Conservation (phyloP, 2,797 vertebrate genomes). For the Dipus sagitta region DNA sequence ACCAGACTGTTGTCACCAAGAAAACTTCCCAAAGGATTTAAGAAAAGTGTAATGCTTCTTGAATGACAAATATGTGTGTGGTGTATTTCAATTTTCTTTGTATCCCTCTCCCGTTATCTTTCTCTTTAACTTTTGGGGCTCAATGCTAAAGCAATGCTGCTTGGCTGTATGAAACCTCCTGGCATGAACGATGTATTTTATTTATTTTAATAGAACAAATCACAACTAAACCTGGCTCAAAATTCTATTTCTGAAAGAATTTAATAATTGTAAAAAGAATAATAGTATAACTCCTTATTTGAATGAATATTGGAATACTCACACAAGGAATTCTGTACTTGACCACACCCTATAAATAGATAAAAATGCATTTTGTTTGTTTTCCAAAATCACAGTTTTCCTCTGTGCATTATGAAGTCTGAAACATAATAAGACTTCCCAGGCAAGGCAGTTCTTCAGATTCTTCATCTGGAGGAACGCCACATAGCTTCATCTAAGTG, state of each 20-base stretch:
- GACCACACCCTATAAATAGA: not conserved
- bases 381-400: slow-evolving; percentile 19
- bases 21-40: not conserved
- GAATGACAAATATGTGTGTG: not conserved
- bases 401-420: not conserved
- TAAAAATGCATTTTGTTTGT: not conserved
- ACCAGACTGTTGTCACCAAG: not conserved
- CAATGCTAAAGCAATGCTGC: not conserved
- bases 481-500: not conserved
- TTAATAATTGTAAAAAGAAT: slow-evolving; percentile 4
- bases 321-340: not conserved
- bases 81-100: not conserved
- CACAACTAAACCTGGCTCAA: not conserved
- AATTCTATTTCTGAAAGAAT: not conserved
- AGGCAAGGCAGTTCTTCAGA: not conserved
- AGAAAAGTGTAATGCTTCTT: not conserved
- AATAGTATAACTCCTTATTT: not conserved
- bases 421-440: slow-evolving; percentile 7
- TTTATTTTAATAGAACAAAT: not conserved
- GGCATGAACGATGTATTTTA: not conserved
- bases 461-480: not conserved
- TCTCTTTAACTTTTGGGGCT: not conserved
- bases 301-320: not conserved
- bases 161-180: not conserved
- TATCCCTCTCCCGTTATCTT: not conserved